Evolutionary conservation across 2,797 vertebrate genomes (phyloP).

Genomic region (Gallirallus australis): DNA sequence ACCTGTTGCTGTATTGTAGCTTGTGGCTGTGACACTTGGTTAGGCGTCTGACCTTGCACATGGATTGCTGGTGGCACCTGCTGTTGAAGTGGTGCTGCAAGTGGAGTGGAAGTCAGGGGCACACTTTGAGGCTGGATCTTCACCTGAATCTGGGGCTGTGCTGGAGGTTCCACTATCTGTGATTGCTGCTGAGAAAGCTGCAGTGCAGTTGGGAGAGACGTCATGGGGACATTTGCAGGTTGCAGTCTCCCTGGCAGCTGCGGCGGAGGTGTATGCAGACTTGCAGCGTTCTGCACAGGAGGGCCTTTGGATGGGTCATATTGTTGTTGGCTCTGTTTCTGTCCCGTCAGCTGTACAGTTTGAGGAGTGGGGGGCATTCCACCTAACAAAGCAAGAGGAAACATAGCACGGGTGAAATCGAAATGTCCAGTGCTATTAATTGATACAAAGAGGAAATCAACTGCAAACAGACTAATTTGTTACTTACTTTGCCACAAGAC

Average conservation of each 20-base stretch:
- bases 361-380: slow-evolving; percentile 95
- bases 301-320: slow-evolving; percentile 95
- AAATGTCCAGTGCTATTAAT: background rate
- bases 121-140: slow-evolving; percentile 82
- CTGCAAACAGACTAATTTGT: background rate
- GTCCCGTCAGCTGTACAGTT: slow-evolving; percentile 89
- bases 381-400: slow-evolving; percentile 79
- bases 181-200: slow-evolving; percentile 85
- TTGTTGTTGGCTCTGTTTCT: slow-evolving; percentile 92
- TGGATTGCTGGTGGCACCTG: slow-evolving; percentile 86
- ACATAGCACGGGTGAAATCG: background rate
- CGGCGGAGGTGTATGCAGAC: slow-evolving; percentile 90
- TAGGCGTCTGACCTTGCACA: slow-evolving; percentile 80
- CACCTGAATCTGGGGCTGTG: slow-evolving; percentile 80
- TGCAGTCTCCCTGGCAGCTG: slow-evolving; percentile 87
- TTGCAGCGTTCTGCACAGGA: slow-evolving; percentile 92
- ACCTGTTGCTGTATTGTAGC: slow-evolving; percentile 81
- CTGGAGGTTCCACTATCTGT: slow-evolving; percentile 44
- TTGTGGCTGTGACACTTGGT: slow-evolving; percentile 79
- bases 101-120: slow-evolving; percentile 73
- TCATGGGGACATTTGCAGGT: slow-evolving; percentile 80
- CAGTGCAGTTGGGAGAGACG: slow-evolving; percentile 73
- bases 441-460: background rate
- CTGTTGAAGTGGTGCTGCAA: slow-evolving; percentile 86
- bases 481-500: slow-evolving; percentile 70